phyloP scores from a whole-genome alignment of 2,113 vertebrate genomes.

The Dendrocopos noguchii region DNA sequence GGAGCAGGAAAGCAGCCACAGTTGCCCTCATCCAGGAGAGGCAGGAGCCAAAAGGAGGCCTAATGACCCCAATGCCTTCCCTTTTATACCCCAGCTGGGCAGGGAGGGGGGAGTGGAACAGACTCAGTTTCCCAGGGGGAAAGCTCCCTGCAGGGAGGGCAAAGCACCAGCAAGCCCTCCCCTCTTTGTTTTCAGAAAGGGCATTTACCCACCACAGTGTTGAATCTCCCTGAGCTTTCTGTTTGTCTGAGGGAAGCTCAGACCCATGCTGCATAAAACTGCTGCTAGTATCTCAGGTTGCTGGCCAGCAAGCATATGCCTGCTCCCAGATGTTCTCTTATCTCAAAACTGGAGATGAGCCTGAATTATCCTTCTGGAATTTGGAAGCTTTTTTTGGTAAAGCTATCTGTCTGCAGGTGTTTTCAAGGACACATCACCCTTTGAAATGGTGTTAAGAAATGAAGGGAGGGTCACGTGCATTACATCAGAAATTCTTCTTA shows the following conservation, averaged over 20 bases:
- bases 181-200: no score
- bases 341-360: not conserved
- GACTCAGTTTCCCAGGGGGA: no score
- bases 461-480: not conserved
- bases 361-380: not conserved
- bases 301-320: not conserved
- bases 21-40: no score
- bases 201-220: no score
- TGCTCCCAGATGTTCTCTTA: not conserved
- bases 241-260: not conserved
- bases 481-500: constrained; percentile 56
- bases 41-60: no score
- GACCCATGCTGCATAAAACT: not conserved
- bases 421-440: not conserved
- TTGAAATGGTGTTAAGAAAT: constrained; percentile 28
- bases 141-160: no score
- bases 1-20: no score
- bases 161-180: no score
- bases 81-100: no score
- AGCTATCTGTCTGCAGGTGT: not conserved
- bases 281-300: not conserved
- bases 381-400: not conserved
- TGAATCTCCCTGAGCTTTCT: not conserved
- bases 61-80: no score
- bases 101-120: no score